A percentile compares a stretch with the other conserved stretches of the same genome.
Evolutionary conservation across 2,113 vertebrate species (phyloP).

Genomic region (Podarcis cretensis): DNA sequence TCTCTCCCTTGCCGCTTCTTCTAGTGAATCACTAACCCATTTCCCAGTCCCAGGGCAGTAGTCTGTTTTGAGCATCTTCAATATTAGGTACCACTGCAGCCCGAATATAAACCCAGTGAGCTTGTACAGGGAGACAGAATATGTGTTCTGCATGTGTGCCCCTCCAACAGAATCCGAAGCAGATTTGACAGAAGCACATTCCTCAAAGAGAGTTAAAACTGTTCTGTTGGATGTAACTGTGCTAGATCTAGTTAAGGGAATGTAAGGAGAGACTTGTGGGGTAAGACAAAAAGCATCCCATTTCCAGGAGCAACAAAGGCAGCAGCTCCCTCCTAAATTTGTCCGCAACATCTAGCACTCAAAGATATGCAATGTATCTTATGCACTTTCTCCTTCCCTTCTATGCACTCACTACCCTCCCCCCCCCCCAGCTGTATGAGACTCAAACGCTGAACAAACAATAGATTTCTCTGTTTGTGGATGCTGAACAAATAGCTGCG

Average conservation of each 20-base stretch:
- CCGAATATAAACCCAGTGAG: no score
- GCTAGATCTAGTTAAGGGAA: neutral
- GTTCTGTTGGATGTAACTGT: neutral
- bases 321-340: neutral
- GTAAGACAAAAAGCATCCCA: neutral
- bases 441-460: neutral
- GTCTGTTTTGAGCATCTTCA: neutral
- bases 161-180: neutral
- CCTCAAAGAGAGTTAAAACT: neutral
- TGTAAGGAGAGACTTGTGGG: neutral
- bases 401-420: neutral
- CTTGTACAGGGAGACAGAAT: neutral
- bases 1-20: neutral
- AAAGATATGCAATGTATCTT: no score
- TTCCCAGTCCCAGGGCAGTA: neutral
- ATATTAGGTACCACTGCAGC: neutral
- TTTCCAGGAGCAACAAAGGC: neutral
- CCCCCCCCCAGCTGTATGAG: neutral
- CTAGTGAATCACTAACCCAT: neutral
- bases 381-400: no score
- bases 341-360: neutral
- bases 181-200: neutral
- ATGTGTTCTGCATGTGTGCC: neutral
- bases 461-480: neutral
- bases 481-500: constrained; percentile 20